Conservation (phyloP, 2,113 vertebrate genomes). For the Asarcornis scutulata region DNA sequence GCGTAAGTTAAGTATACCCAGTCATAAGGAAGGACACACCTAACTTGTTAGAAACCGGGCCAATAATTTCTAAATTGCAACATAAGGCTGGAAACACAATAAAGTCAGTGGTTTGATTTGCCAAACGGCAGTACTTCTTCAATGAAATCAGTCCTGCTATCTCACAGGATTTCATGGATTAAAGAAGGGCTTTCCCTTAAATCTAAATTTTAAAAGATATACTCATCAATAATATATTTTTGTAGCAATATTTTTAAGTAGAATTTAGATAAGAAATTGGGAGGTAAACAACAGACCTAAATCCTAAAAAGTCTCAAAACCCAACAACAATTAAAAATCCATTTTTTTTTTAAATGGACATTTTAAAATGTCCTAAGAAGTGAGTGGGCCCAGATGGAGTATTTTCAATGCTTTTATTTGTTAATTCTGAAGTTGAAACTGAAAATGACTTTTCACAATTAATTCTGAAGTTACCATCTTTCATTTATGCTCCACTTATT, state of each 20-base stretch:
- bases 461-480: background rate
- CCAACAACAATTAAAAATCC: background rate
- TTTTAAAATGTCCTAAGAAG: background rate
- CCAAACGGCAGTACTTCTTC: background rate
- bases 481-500: background rate
- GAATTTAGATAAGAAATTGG: background rate
- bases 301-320: background rate
- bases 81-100: background rate
- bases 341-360: background rate
- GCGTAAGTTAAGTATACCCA: rapidly evolving
- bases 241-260: rapidly evolving
- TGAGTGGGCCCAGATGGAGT: background rate
- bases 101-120: background rate
- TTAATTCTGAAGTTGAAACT: background rate
- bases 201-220: background rate
- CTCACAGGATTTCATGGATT: background rate
- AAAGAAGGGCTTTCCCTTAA: background rate
- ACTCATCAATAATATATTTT: background rate
- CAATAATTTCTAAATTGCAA: background rate
- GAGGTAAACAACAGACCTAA: background rate
- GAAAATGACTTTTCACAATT: background rate
- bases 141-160: background rate
- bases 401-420: background rate
- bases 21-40: background rate
- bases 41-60: background rate